Conservation (phyloP, 2,797 vertebrate species). For the Smutsia gigantea region DNA sequence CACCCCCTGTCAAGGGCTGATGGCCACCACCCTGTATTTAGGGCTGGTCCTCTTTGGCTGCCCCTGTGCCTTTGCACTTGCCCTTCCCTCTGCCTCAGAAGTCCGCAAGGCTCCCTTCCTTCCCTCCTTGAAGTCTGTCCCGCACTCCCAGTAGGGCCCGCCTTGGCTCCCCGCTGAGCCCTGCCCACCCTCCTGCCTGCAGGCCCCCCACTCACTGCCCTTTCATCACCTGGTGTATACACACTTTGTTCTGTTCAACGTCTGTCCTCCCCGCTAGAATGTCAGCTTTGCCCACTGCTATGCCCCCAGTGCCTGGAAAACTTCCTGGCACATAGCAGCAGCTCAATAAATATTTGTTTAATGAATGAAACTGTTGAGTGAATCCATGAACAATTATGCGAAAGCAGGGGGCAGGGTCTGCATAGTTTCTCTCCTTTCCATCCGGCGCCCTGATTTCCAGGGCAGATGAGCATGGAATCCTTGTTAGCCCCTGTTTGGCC, state of each 20-base stretch:
- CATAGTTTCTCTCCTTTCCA: background rate
- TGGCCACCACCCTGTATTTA: background rate
- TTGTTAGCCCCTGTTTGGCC: background rate
- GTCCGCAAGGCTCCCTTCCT: background rate
- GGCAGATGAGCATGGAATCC: background rate
- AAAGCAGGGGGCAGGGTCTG: background rate
- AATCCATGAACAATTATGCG: background rate
- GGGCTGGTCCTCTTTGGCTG: too few relatives aligned
- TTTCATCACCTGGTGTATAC: accelerated
- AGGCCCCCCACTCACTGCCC: accelerated
- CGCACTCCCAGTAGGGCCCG: accelerated
- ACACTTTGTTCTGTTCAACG: background rate
- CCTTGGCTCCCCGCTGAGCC: accelerated
- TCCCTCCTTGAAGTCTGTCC: background rate
- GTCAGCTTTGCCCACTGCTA: background rate
- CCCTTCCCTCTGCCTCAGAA: background rate
- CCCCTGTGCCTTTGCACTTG: background rate
- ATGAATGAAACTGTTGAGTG: background rate
- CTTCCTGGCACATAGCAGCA: background rate
- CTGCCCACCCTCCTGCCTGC: background rate
- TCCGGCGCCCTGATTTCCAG: background rate
- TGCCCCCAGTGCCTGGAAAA: background rate
- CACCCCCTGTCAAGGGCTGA: too few relatives aligned
- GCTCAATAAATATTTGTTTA: background rate
- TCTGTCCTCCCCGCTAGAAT: background rate